Conservation (phyloP, 2,113 vertebrate species). For the Candoia aspera region DNA sequence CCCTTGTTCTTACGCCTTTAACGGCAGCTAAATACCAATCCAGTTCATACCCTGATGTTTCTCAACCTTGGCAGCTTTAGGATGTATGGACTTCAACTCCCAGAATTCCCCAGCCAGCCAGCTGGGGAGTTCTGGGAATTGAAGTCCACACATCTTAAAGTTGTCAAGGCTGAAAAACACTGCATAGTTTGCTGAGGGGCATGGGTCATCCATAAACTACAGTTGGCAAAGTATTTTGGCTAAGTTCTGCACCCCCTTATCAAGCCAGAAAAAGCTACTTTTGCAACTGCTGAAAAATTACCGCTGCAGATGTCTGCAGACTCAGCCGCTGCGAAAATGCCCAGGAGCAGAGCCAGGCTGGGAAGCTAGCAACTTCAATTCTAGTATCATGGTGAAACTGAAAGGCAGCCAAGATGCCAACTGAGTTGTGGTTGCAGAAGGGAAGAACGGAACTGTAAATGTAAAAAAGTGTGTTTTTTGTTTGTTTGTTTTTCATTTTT, state of each 20-base stretch:
- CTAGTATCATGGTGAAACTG: neutral
- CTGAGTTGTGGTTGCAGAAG: rapidly evolving
- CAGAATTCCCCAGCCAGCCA: neutral
- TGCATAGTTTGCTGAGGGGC: too few species aligned
- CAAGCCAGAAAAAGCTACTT: neutral
- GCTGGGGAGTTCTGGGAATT: neutral
- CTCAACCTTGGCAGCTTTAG: neutral
- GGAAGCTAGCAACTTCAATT: too few species aligned
- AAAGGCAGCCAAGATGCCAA: neutral
- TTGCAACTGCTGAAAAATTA: too few species aligned
- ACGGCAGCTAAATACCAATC: neutral
- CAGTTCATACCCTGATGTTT: neutral
- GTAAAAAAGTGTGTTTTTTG: neutral
- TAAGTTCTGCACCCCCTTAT: neutral
- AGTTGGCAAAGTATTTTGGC: neutral
- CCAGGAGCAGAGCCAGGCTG: neutral
- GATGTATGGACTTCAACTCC: neutral
- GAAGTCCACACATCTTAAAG: neutral
- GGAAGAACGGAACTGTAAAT: neutral
- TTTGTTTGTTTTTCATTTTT: neutral
- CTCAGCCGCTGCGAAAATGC: neutral
- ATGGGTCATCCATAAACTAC: neutral
- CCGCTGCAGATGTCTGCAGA: neutral
- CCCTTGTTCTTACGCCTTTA: neutral
- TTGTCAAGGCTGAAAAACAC: neutral